Evolutionary conservation across 2,113 vertebrate species (phyloP).

Genomic region (Rissa tridactyla): DNA sequence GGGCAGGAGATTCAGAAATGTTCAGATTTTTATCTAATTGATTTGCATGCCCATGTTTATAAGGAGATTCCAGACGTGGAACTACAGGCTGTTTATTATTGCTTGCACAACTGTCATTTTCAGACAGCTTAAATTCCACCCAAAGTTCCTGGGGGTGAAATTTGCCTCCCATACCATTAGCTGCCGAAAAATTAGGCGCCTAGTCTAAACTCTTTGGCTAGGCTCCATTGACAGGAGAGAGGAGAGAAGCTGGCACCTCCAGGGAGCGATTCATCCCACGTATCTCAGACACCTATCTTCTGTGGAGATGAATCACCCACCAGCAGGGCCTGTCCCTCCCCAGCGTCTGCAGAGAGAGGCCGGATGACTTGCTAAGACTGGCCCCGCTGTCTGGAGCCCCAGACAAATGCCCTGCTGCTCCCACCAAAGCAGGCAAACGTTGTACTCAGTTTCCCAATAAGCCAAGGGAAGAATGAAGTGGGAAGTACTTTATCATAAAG

Average conservation of each 20-base stretch:
- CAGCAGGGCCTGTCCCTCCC: conserved; percentile 15
- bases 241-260: conserved; percentile 17
- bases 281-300: not conserved
- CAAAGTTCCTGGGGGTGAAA: conserved; percentile 26
- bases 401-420: not conserved
- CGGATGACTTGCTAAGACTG: not conserved
- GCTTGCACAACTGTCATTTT: conserved; percentile 63
- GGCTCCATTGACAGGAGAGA: conserved; percentile 17
- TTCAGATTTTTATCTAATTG: conserved; percentile 62
- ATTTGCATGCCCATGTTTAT: conserved; percentile 59
- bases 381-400: not conserved
- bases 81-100: conserved; percentile 43
- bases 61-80: conserved; percentile 34
- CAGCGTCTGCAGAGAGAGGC: not conserved
- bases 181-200: not conserved
- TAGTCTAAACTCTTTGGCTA: not conserved
- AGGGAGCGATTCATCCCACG: not conserved
- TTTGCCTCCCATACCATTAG: conserved; percentile 2
- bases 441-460: not conserved
- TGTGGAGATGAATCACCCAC: not conserved
- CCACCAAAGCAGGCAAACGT: not conserved
- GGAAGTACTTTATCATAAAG: not conserved
- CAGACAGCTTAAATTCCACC: conserved; percentile 43
- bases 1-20: conserved; percentile 42
- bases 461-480: not conserved